Percentiles rank a stretch among this genome's conserved stretches.
Evolutionary conservation across 2,888 invertebrate genomes (phyloP).

Genomic region (Sclerodermus sp.): DNA sequence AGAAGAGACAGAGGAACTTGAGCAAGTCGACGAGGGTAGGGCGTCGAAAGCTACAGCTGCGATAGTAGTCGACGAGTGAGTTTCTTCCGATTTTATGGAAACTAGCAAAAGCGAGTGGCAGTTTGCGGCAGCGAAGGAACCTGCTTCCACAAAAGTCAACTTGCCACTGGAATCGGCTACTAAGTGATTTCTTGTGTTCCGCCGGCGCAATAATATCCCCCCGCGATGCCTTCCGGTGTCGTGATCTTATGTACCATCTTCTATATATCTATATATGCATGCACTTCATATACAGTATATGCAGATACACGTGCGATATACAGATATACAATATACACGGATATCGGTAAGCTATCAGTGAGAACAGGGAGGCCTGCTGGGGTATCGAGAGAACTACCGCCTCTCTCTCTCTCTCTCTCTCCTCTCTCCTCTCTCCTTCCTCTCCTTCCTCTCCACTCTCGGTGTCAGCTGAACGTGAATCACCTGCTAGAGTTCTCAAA

Average conservation of each 20-base stretch:
- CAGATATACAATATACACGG: constrained; percentile 5
- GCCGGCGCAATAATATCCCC: constrained; percentile 19
- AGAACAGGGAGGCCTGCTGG: constrained; percentile 7
- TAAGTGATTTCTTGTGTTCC: constrained; percentile 46
- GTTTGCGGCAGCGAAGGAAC: constrained; percentile 9
- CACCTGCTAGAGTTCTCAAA: constrained; percentile 30
- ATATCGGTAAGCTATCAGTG: constrained; percentile 20
- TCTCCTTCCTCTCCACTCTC: neutral
- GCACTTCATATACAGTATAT: neutral
- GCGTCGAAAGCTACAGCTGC: neutral
- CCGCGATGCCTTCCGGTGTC: neutral
- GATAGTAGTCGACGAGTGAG: constrained; percentile 10
- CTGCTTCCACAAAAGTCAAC: constrained; percentile 35
- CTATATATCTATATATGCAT: neutral
- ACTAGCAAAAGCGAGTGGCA: constrained; percentile 15
- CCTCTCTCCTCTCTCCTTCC: too few species aligned
- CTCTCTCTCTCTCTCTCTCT: too few species aligned
- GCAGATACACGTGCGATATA: neutral
- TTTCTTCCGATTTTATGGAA: constrained; percentile 19
- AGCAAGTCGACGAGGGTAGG: constrained; percentile 4
- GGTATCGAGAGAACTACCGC: too few species aligned
- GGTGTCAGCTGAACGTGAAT: constrained; percentile 26
- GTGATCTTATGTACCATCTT: neutral
- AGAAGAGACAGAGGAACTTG: constrained; percentile 10
- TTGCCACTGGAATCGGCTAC: constrained; percentile 25